Evolutionary conservation across 2,888 invertebrate species (phyloP).

Genomic region (Philereme vetulata): DNA sequence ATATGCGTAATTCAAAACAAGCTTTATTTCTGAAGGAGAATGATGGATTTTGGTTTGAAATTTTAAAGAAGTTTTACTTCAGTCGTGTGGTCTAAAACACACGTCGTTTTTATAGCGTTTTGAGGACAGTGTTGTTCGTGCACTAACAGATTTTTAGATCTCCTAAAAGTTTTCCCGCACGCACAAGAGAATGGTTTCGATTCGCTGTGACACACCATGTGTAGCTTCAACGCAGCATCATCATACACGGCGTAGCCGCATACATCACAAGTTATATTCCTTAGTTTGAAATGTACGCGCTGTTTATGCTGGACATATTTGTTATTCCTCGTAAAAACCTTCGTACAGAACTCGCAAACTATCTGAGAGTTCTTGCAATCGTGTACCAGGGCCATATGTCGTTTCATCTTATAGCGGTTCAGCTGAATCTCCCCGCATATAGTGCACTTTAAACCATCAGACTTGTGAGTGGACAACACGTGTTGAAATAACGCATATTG

Average conservation of each 20-base stretch:
- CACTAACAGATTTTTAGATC: conserved; percentile 5
- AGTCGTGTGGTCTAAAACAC: too few relatives aligned
- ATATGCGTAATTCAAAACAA: too few relatives aligned
- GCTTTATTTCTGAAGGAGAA: too few relatives aligned
- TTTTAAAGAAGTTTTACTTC: too few relatives aligned
- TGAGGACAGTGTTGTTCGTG: background rate
- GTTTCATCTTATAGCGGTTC: conserved; percentile 40
- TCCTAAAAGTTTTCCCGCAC: conserved; percentile 12
- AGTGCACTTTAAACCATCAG: conserved; percentile 9
- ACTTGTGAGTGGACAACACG: conserved; percentile 3
- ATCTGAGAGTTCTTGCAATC: conserved; percentile 40
- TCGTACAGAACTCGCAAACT: conserved; percentile 60
- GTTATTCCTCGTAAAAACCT: conserved; percentile 44
- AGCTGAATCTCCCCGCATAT: conserved; percentile 38
- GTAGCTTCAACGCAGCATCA: background rate
- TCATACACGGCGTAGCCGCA: conserved; percentile 14
- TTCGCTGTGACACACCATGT: conserved; percentile 15
- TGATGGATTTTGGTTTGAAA: too few relatives aligned
- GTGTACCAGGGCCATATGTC: conserved; percentile 45
- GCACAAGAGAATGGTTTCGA: conserved; percentile 1
- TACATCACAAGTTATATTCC: conserved; percentile 9
- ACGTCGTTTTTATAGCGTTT: too few relatives aligned
- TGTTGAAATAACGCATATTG: conserved; percentile 20
- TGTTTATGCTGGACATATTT: conserved; percentile 47
- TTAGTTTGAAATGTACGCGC: conserved; percentile 43